These are phyloP conservation scores for Pristionchus exspectatus DNA, from an alignment of 2,888 invertebrate species.

Conservation along the genomic window DNA sequence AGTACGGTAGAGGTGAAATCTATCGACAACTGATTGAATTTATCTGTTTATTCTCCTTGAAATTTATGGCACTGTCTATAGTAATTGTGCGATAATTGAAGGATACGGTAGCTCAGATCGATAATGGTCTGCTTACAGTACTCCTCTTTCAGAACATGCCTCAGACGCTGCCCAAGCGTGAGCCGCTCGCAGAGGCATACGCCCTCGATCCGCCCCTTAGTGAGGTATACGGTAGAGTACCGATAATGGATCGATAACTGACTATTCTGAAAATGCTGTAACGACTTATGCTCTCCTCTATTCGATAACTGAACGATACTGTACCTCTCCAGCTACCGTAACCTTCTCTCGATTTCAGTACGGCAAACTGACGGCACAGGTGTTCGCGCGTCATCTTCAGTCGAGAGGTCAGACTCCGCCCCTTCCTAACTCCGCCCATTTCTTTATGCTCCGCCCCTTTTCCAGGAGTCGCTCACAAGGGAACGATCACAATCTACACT, in stretches of 20 bases:
- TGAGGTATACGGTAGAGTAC: conserved; percentile 39
- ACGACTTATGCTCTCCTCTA: no score
- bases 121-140: background rate
- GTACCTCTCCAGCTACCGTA: background rate
- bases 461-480: conserved; percentile 42
- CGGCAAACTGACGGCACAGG: conserved; percentile 33
- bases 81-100: no score
- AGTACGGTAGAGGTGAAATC: background rate
- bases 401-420: conserved; percentile 44
- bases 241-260: background rate
- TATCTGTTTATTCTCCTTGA: no score
- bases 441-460: background rate
- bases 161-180: conserved; percentile 45
- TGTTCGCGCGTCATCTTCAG: conserved; percentile 45
- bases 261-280: no score
- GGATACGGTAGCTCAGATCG: background rate
- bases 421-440: background rate
- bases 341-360: background rate
- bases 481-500: conserved; percentile 18
- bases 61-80: no score
- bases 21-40: background rate
- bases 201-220: conserved; percentile 38
- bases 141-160: conserved; percentile 36
- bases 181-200: conserved; percentile 4
- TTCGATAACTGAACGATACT: background rate